Evolutionary conservation across 1,140 invertebrate genomes (phyloP).

Genomic region (Elysia chlorotica): DNA sequence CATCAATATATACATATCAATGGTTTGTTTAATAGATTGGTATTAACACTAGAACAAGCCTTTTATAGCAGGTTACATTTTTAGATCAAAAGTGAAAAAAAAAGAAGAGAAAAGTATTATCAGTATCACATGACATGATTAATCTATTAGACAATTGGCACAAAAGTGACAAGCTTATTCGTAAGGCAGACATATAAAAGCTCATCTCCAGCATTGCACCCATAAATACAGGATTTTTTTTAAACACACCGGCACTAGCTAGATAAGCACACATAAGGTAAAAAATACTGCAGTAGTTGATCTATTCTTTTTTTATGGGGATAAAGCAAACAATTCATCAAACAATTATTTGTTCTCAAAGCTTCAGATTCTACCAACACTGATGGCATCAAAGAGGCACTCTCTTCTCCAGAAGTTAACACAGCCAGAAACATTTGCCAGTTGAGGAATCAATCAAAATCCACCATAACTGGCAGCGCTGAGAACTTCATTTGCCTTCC

Average conservation of each 20-base stretch:
- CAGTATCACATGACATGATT: too few relatives aligned
- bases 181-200: background rate
- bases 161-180: background rate
- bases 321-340: background rate
- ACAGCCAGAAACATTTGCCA: background rate
- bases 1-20: too few relatives aligned
- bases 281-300: background rate
- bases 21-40: too few relatives aligned
- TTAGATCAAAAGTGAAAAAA: too few relatives aligned
- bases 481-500: conserved; percentile 30
- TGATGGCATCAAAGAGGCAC: background rate
- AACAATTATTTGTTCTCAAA: background rate
- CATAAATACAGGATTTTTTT: background rate
- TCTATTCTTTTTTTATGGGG: too few relatives aligned
- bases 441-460: background rate
- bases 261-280: background rate
- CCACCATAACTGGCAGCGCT: conserved; percentile 8
- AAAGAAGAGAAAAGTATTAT: too few relatives aligned
- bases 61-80: too few relatives aligned
- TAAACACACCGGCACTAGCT: background rate
- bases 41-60: too few relatives aligned
- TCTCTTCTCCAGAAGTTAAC: background rate
- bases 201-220: background rate
- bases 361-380: too few relatives aligned
- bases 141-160: too few relatives aligned